Conservation (phyloP, 2,113 vertebrate species). For the Varanus salvator region DNA sequence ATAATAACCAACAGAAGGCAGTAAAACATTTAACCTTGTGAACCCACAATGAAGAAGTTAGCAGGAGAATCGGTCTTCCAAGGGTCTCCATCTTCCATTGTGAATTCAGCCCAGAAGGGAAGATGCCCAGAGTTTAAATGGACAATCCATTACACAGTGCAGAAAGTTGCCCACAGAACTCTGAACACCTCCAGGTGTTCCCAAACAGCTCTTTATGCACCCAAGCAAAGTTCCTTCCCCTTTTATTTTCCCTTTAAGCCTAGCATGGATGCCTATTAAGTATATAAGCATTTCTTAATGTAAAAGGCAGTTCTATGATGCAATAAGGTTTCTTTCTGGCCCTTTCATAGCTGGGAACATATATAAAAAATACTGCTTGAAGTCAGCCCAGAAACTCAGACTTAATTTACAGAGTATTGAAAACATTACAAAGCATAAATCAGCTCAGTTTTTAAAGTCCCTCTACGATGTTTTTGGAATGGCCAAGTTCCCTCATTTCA, state of each 20-base stretch:
- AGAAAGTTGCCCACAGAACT: conserved; percentile 52
- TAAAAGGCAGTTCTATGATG: conserved; percentile 62
- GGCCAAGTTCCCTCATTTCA: conserved; percentile 73
- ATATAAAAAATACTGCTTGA: conserved; percentile 74
- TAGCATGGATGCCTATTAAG: conserved; percentile 72
- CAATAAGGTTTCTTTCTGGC: conserved; percentile 66
- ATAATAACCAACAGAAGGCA: not conserved
- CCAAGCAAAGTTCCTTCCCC: conserved; percentile 57
- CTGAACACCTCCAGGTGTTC: conserved; percentile 67
- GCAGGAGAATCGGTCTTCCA: not conserved
- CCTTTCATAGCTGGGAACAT: conserved; percentile 72
- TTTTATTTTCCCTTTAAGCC: conserved; percentile 64
- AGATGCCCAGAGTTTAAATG: conserved; percentile 37
- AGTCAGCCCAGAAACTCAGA: conserved; percentile 73
- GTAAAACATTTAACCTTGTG: not conserved
- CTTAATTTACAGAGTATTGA: conserved; percentile 81
- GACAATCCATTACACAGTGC: conserved; percentile 62
- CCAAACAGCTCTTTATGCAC: conserved; percentile 70
- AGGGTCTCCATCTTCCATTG: conserved; percentile 12
- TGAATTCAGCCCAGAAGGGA: conserved; percentile 30
- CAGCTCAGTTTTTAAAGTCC: conserved; percentile 79
- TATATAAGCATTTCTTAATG: conserved; percentile 54
- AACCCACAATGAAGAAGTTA: not conserved
- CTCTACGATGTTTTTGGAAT: conserved; percentile 77
- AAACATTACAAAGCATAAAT: conserved; percentile 84